These are phyloP conservation scores for Xanthia icteritia DNA, from an alignment of 2,888 invertebrate genomes.

Conservation along the genomic window DNA sequence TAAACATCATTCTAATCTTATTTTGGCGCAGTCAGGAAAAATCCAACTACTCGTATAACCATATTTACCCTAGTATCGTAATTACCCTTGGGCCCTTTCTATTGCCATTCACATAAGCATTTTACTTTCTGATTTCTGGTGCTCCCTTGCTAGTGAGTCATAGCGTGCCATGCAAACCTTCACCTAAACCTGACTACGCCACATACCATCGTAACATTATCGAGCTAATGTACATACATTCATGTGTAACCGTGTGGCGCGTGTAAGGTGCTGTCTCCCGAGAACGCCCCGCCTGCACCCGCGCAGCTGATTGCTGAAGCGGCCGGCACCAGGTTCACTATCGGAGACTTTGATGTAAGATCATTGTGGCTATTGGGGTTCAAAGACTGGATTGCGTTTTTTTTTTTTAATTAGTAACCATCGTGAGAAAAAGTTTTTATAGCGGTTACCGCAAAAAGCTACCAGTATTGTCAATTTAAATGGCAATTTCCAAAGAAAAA, in stretches of 20 bases:
- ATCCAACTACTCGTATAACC: background rate
- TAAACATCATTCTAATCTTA: conserved; percentile 1
- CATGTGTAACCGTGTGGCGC: conserved; percentile 63
- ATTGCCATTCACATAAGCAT: background rate
- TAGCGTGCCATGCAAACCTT: background rate
- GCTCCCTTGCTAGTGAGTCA: background rate
- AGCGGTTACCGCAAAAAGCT: background rate
- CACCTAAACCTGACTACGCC: background rate
- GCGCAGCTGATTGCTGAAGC: conserved; percentile 90
- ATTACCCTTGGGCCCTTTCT: background rate
- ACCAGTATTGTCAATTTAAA: background rate
- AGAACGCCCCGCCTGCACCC: conserved; percentile 89
- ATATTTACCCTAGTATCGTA: conserved; percentile 12
- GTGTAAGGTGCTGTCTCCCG: conserved; percentile 91
- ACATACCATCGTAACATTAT: conserved; percentile 20
- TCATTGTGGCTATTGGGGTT: conserved; percentile 30
- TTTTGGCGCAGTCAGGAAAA: background rate
- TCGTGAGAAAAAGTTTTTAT: background rate
- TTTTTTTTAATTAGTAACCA: background rate
- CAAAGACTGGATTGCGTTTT: conserved; percentile 18
- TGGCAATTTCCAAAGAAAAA: background rate
- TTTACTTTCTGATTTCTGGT: background rate
- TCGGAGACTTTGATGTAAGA: conserved; percentile 94
- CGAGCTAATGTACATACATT: conserved; percentile 68
- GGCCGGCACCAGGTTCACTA: conserved; percentile 92